Evolutionary conservation across 1,140 invertebrate genomes (phyloP).

Genomic region (Hirudo medicinalis): DNA sequence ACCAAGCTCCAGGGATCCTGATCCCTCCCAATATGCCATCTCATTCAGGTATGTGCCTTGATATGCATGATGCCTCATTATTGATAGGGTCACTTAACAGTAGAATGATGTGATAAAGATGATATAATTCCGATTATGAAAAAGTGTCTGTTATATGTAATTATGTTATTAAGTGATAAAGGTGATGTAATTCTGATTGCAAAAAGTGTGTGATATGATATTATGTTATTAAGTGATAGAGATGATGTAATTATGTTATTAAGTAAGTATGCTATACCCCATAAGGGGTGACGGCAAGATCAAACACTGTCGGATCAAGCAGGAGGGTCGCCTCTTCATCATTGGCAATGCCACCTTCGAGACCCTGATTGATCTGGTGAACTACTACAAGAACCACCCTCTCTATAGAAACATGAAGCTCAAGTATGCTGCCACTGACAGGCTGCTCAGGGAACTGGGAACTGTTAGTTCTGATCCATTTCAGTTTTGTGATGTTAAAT

Average conservation of each 20-base stretch:
- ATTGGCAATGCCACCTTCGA: conserved; percentile 84
- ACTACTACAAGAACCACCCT: conserved; percentile 75
- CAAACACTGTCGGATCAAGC: conserved; percentile 83
- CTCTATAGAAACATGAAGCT: conserved; percentile 79
- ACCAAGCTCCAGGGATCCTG: conserved; percentile 50
- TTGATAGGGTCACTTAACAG: too few species aligned
- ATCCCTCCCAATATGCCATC: conserved; percentile 73
- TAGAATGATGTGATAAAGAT: too few species aligned
- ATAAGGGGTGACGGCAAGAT: conserved; percentile 75
- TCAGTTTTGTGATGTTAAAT: neutral
- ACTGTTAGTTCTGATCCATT: conserved; percentile 46
- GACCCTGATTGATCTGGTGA: conserved; percentile 77
- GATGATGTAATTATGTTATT: too few species aligned
- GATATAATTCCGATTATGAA: too few species aligned
- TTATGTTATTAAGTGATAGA: too few species aligned
- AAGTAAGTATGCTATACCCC: too few species aligned
- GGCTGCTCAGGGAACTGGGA: conserved; percentile 53
- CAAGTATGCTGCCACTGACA: conserved; percentile 69
- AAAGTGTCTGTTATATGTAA: too few species aligned
- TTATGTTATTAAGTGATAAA: too few species aligned
- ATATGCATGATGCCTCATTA: too few species aligned
- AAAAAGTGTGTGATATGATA: too few species aligned
- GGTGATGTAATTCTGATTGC: too few species aligned
- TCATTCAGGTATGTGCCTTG: conserved; percentile 61
- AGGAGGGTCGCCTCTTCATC: conserved; percentile 74